Evolutionary conservation across 2,888 invertebrate genomes (phyloP).

Genomic region (Melolontha melolontha): DNA sequence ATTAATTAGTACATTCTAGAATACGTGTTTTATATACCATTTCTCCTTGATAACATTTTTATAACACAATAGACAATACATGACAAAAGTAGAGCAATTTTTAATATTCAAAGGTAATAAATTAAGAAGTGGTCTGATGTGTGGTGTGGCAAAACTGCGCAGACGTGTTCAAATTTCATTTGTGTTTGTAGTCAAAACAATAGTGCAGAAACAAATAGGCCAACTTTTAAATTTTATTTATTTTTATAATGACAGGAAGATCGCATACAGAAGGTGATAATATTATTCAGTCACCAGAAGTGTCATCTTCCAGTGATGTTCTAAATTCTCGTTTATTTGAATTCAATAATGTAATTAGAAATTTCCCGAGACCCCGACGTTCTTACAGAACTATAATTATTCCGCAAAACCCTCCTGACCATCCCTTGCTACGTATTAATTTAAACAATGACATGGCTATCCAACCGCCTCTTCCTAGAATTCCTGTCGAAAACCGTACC

Average conservation of each 20-base stretch:
- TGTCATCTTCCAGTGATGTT: slow-evolving; percentile 60
- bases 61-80: too few species aligned
- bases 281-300: slow-evolving; percentile 58
- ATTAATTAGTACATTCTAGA: too few species aligned
- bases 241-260: slow-evolving; percentile 46
- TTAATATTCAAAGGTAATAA: neutral
- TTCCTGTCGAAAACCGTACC: slow-evolving; percentile 1
- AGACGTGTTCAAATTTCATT: slow-evolving; percentile 26
- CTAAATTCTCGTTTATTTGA: slow-evolving; percentile 36
- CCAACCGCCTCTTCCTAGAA: slow-evolving; percentile 29
- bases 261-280: slow-evolving; percentile 52
- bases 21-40: too few species aligned
- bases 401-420: neutral
- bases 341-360: neutral
- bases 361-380: slow-evolving; percentile 29
- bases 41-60: too few species aligned
- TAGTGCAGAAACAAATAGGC: neutral
- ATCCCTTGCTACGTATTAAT: slow-evolving; percentile 5
- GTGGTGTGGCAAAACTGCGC: slow-evolving; percentile 29
- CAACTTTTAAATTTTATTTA: slow-evolving; percentile 10
- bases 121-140: slow-evolving; percentile 27
- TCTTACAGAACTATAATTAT: slow-evolving; percentile 30
- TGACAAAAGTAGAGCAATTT: too few species aligned
- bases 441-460: slow-evolving; percentile 29
- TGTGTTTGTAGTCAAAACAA: slow-evolving; percentile 14